Evolutionary conservation across 2,797 vertebrate species (phyloP).

Genomic region (Brachymystax lenok): DNA sequence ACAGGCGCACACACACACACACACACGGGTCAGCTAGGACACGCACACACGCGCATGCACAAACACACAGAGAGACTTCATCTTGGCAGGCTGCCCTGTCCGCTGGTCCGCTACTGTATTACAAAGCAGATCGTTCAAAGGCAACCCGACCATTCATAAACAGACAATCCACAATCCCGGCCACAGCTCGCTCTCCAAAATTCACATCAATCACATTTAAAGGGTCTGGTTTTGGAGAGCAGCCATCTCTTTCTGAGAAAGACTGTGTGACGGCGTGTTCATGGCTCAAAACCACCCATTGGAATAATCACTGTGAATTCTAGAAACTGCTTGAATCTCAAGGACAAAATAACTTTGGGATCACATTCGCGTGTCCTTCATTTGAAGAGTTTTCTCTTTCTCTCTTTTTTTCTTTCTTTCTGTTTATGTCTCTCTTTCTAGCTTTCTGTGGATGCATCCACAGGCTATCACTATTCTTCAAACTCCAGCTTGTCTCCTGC

Average conservation of each 20-base stretch:
- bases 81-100: slow-evolving; percentile 61
- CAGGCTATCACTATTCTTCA: not conserved
- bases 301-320: slow-evolving; percentile 48
- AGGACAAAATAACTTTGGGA: slow-evolving; percentile 34
- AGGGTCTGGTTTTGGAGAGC: slow-evolving; percentile 35
- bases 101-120: slow-evolving; percentile 44
- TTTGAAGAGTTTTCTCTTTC: not conserved
- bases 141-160: not conserved
- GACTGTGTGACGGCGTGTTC: slow-evolving; percentile 33
- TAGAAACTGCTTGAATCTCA: not conserved
- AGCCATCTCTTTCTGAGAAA: slow-evolving; percentile 31
- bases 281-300: slow-evolving; percentile 34
- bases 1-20: too few relatives aligned
- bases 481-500: slow-evolving; percentile 31
- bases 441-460: not conserved
- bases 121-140: slow-evolving; percentile 42
- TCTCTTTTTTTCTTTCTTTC: not conserved
- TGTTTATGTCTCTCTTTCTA: not conserved
- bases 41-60: not conserved
- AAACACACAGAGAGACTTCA: slow-evolving; percentile 33
- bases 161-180: slow-evolving; percentile 26
- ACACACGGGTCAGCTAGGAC: too few relatives aligned
- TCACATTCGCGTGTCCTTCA: slow-evolving; percentile 35
- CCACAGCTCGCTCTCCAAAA: slow-evolving; percentile 38
- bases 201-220: slow-evolving; percentile 61